Percentiles rank a stretch among this genome's conserved stretches.
phyloP scores from a whole-genome alignment of 2,888 invertebrate species.

The Dryadula phaetusa region DNA sequence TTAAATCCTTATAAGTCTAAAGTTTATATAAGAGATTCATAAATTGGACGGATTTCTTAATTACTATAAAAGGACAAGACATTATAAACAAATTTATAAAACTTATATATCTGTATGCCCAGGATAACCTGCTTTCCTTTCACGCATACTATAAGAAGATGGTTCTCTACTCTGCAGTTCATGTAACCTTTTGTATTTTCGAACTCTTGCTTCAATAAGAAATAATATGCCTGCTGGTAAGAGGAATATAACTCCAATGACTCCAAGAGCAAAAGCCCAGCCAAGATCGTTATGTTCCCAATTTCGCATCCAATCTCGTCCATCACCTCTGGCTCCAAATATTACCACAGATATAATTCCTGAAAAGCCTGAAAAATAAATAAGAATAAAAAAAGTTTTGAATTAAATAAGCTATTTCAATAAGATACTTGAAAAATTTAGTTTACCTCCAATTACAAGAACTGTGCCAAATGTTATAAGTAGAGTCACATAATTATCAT shows the following conservation, averaged over 20 bases:
- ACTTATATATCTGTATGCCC: conserved; percentile 90
- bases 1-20: conserved; percentile 1
- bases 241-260: conserved; percentile 89
- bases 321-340: conserved; percentile 95
- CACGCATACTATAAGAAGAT: conserved; percentile 87
- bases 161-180: conserved; percentile 87
- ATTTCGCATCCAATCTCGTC: conserved; percentile 97
- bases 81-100: not conserved
- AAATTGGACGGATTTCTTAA: conserved; percentile 1
- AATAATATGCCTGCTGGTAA: conserved; percentile 92
- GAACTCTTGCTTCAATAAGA: conserved; percentile 92
- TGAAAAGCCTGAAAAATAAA: conserved; percentile 85
- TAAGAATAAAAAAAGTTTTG: not conserved
- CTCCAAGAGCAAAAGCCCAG: conserved; percentile 96
- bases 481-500: conserved; percentile 90
- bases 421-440: not conserved
- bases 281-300: conserved; percentile 98
- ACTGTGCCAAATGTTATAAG: conserved; percentile 90
- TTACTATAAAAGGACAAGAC: not conserved
- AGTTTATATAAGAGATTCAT: not conserved
- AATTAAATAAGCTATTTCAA: not conserved
- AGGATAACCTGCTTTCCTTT: conserved; percentile 83
- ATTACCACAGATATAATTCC: conserved; percentile 93
- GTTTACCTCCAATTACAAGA: conserved; percentile 87
- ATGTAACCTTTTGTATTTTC: conserved; percentile 89